Evolutionary conservation across 2,797 vertebrate genomes (phyloP), one percentile per base, ranked within the genome.

Genomic region (Gymnopithys bicolor): DNA sequence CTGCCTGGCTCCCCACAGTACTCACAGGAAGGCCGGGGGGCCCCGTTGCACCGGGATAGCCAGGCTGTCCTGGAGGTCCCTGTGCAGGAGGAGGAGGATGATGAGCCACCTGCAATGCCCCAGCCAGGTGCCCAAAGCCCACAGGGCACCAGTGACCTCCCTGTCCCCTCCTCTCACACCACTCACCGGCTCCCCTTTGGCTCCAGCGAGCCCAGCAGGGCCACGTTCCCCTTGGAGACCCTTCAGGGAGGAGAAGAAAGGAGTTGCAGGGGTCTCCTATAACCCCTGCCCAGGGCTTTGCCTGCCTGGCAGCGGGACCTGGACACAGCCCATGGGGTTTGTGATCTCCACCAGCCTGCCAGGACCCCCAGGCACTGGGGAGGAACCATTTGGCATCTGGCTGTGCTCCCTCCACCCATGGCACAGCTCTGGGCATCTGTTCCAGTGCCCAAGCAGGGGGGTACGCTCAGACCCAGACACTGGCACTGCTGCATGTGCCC

Each of bases 201-300:
- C 96, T 89, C 99, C 99, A 0, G 97, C 49, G 9, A 97, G 96
- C 82, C 99, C 99, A 0, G 97, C 33, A 43, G 96, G 81, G 80
- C 99, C 99, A 24, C 98, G 98, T 51, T 99, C 99, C 41, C 99
- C 99, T 93, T 98, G 98, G 79, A 99, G 98, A 97, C 99, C 99
- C 99, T 99, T 97, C 0, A 53, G 43, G 97, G 89, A 63, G 96
- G 87, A 97, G 94, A 94, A 93, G 82, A 96, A 59, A 96, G 67
- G 75, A 86, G 79, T 59, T 71, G 62, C 81, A 59, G n/a, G 46
- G 13, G 19, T 11, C 6, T 58, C 43, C 45, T 4, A 4, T 10
- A 6, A 71, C 37, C 56, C 30, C 60, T 56, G 23, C 79, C 77
- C 2, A 0, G 39, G 75, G 53, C 84, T 69, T 60, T 28, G 49